Base-by-base conservation (phyloP, 1,140 invertebrate genomes). In the Drosophila takahashii region DNA sequence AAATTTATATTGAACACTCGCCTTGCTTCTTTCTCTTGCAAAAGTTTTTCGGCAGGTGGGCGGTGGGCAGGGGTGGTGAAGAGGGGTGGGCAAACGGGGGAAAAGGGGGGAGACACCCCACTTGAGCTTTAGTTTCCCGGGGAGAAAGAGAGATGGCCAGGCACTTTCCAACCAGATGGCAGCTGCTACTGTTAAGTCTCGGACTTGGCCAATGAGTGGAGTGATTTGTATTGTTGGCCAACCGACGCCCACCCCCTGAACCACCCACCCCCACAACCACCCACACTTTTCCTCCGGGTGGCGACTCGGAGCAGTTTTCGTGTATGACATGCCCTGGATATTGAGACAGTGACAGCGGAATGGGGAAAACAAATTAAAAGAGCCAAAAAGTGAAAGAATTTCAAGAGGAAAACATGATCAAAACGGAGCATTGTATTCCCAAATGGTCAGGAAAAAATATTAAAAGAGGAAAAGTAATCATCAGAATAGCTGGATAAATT, bases 1-100 rank as follows among this genome's bases (percentile, higher is more conserved):
- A 87, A 81, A 87, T 86, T 54, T 87, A 69, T 83, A 86, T 86
- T 72, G 79, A 87, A 89, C 72, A 70, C 66, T 66, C 45, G 77
- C 54, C 16, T 16, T 8, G 34, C 52, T 16, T 34, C 42, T 58
- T 34, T 10, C 29, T 32, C 34, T 29, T 16, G 59, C 16, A 47
- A 75, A 74, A 74, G 15, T 54, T 75, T 75, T 75, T 75, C 52
- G 72, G 72, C 69, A 70, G 65, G 69, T 72, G 37, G 37, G 54
- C 11, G 27, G 16, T 18, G 22, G 45, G 26, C 22, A 13, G 37
- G 37, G 29, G 36, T 8, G 41, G 62, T 8, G 16, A 1, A 2
- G 2, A 41, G 16, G 3, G 0, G 10, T 1, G 10, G 13, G 15
- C n/a, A 27, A 15, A 8, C 22, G n/a, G 6, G 10, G 34, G 39